Conservation (phyloP, 1,140 invertebrate species). For the Elysia chlorotica region DNA sequence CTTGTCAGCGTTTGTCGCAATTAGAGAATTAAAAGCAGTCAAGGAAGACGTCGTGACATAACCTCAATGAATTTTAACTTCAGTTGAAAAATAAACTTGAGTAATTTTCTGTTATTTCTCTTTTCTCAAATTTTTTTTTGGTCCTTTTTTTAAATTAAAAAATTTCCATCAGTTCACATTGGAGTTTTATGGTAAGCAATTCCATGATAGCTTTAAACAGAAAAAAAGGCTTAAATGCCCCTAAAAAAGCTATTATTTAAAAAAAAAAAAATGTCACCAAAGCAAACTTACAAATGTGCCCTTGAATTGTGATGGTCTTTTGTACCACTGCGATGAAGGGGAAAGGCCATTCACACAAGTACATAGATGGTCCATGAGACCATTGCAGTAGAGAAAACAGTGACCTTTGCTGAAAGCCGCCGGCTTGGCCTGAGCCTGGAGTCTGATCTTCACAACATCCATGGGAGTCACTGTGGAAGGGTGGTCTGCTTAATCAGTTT, state of each 20-base stretch:
- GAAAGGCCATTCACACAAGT: constrained; percentile 70
- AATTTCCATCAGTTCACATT: not conserved
- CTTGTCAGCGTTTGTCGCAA: no score
- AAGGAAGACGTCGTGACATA: no score
- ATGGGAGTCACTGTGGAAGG: constrained; percentile 88
- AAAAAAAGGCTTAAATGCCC: not conserved
- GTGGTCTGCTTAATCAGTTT: no score
- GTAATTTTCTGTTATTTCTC: not conserved
- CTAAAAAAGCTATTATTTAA: not conserved
- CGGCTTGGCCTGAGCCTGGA: constrained; percentile 91
- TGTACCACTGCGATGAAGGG: constrained; percentile 47
- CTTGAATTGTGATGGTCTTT: constrained; percentile 78
- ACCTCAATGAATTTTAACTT: no score
- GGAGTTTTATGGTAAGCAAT: not conserved
- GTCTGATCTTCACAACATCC: constrained; percentile 97
- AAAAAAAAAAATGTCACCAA: no score
- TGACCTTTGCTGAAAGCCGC: constrained; percentile 75
- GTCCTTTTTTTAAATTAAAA: not conserved
- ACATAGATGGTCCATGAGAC: constrained; percentile 99
- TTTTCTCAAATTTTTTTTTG: not conserved
- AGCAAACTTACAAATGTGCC: constrained; percentile 87
- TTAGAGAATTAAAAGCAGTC: no score
- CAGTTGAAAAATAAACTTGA: no score
- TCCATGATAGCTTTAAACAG: not conserved
- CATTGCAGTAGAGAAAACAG: constrained; percentile 97